Base-by-base conservation (phyloP, 2,113 vertebrate species). In the Syngnathus floridae region DNA sequence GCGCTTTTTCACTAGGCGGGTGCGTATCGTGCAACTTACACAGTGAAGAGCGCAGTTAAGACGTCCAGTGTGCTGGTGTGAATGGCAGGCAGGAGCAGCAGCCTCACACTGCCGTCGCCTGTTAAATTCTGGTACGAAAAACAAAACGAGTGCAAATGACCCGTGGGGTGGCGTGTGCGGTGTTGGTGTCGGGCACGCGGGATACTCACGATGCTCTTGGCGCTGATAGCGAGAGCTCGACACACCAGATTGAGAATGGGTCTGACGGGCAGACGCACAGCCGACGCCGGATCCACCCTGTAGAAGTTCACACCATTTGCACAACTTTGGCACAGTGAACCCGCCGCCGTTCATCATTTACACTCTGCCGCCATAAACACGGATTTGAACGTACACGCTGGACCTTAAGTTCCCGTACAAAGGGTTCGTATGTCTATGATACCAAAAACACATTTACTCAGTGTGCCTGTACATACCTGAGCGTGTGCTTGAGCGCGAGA, bases 211-310 rank as follows among this genome's bases (percentile, higher is more conserved):
- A 94, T 88, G 77, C 87, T 93, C 80, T 93, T 95, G 62, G 82
- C 62, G 70, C 82, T 91, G 68, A 95, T 75, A 0, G 92, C 92
- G 8, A 95, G 87, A 4, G 88, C 90, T 36, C 93, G 87, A 66
- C 93, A 96, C 59, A 95, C 87, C 12, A 95, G 75, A 76, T 93
- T 93, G 54, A 96, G 90, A 8, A 95, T 57, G 3, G 90, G 90
- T 72, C 93, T 91, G 71, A 93, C 89, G 0, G 94, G 94, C 3
- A 95, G 80, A 0, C 89, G 88, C 7, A 95, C 93, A 0, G 93
- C 91, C 14, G 92, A 91, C 7, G 86, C 84, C 5, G 94, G 93
- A 79, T 94, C 93, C 37, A 90, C 83, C 70, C 94, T 95, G 76
- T 16, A 17, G 22, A 37, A 40, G 31, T 67, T 16, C 55, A 57